Base-by-base conservation (phyloP, 2,888 invertebrate species). In the Agriopis leucophaearia region DNA sequence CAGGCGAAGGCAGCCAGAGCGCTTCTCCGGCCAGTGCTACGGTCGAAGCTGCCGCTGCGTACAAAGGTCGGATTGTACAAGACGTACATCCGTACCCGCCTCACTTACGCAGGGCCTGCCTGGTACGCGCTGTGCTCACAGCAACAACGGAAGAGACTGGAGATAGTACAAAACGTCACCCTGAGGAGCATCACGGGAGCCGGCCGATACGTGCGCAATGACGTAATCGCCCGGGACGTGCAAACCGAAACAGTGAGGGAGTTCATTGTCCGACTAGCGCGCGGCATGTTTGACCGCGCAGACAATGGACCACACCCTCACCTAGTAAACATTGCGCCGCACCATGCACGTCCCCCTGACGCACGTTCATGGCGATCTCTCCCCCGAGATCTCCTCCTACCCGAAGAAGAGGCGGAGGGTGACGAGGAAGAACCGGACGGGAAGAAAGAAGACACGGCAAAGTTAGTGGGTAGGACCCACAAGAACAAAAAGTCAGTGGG, bases 61-160 rank as follows among this genome's bases (percentile, higher is more conserved):
- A 60, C 69, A 0, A 80, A 79, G 40, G 13, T 76, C 8, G 51
- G 44, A 0, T 13, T 79, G 0, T 78, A 74, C 58, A 78, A 77
- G 9, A 67, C 55, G 0, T 78, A 78, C 35, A 12, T 77, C 13
- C 40, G 78, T 0, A 64, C 75, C 0, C 63, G 69, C 1, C 66
- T 78, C 0, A 73, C 74, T 0, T 72, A 74, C 40, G 72, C 71
- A 5, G 57, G 60, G 5, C 68, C 69, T 4, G 66, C 72, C 0
- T 72, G 69, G 69, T 66, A 54, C 8, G 58, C 59, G 8, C 63
- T 16, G 18, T 64, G 42, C 50, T 56, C 40, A 3, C 47, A 38
- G 13, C 1, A n/a, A n/a, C 52, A 56, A 27, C 47, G 42, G 12
- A 15, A 56, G 8, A 0, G 13, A 9, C 27, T 27, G 2, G n/a